Conservation (phyloP, 2,113 vertebrate genomes). For the Xyliphius kryptos region DNA sequence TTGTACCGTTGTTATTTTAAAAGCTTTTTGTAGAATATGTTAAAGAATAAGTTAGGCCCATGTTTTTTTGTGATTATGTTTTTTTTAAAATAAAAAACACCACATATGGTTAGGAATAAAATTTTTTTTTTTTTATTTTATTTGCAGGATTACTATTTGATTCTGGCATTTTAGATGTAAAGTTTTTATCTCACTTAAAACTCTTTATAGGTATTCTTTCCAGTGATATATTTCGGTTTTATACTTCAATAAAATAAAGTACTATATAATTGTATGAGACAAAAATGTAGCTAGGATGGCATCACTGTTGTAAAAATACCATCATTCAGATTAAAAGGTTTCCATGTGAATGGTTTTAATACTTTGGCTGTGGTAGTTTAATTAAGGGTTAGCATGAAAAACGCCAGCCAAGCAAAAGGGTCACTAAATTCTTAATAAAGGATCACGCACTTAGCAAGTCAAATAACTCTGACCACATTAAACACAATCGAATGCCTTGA, state of each 20-base stretch:
- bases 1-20: no score
- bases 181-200: background rate
- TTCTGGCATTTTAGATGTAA: background rate
- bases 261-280: constrained; percentile 50
- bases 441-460: constrained; percentile 32
- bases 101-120: no score
- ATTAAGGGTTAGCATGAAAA: constrained; percentile 48
- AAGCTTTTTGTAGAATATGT: no score
- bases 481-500: constrained; percentile 39
- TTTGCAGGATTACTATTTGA: constrained; percentile 17
- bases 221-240: constrained; percentile 27
- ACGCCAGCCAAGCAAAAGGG: constrained; percentile 41
- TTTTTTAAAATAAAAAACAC: no score
- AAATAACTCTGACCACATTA: constrained; percentile 47
- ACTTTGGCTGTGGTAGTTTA: constrained; percentile 44
- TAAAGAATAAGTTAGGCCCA: no score
- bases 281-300: constrained; percentile 47
- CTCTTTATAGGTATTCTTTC: background rate
- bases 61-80: no score
- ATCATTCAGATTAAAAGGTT: constrained; percentile 45
- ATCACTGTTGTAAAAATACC: constrained; percentile 56
- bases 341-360: constrained; percentile 32
- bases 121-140: background rate
- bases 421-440: constrained; percentile 41
- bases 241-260: constrained; percentile 21